phyloP scores from a whole-genome alignment of 2,113 vertebrate species.

The Mormyrus iriodes region DNA sequence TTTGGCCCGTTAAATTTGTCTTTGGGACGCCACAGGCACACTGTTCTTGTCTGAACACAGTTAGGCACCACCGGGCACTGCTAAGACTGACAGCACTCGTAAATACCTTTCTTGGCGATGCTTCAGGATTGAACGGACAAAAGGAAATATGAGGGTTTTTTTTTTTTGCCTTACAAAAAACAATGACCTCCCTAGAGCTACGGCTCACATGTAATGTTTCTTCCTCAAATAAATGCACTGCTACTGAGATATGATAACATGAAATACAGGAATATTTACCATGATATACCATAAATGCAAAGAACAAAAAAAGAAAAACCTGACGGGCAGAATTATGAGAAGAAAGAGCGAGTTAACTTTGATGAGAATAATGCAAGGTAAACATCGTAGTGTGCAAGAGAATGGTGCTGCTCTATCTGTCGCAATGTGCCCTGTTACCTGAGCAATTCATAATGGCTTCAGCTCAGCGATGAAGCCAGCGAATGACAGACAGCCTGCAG shows the following conservation, averaged over 20 bases:
- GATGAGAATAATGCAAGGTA: conserved; percentile 51
- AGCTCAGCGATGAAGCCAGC: conserved; percentile 1
- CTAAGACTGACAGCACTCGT: conserved; percentile 35
- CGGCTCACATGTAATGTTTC: background rate
- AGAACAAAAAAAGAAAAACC: conserved; percentile 59
- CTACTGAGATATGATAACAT: conserved; percentile 5
- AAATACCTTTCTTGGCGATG: conserved; percentile 46
- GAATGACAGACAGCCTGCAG: conserved; percentile 4
- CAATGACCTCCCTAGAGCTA: background rate
- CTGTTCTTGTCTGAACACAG: conserved; percentile 8
- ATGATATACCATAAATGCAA: conserved; percentile 65
- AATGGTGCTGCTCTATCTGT: conserved; percentile 40
- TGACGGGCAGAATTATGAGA: conserved; percentile 54
- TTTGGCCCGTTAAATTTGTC: background rate
- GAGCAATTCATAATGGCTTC: conserved; percentile 59
- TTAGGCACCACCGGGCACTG: conserved; percentile 36
- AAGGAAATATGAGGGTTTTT: conserved; percentile 29
- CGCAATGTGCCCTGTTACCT: conserved; percentile 23
- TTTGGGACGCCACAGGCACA: conserved; percentile 5
- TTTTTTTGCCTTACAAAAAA: background rate
- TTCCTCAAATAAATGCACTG: background rate
- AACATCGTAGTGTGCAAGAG: conserved; percentile 60
- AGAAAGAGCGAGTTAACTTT: conserved; percentile 60
- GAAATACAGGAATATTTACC: conserved; percentile 39
- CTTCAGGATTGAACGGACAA: conserved; percentile 35